Base-by-base conservation (phyloP, 2,888 invertebrate species). In the Chloroclystis v-ata region DNA sequence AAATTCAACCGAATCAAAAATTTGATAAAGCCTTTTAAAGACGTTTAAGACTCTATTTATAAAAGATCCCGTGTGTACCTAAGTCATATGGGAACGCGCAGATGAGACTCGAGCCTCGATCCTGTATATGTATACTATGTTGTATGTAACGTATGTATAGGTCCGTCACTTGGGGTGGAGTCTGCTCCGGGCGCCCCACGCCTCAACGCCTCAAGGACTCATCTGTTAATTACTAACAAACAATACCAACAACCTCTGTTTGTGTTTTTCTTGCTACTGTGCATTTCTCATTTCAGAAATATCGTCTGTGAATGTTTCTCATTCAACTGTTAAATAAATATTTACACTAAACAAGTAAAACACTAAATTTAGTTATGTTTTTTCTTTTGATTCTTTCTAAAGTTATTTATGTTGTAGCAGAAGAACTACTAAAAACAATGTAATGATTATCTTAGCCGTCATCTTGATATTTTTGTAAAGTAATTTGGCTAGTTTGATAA, bases 151-250 rank as follows among this genome's bases (percentile, higher is more conserved):
- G n/a, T 32, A 33, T 13, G 32, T 33, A 6, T 30, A 30, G 11
- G 28, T 11, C 12, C 29, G 12, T 30, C 33, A 6, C 10, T 20
- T 20, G 57, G 66, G 67, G 69, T 63, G 65, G 61, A 58, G 59
- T 52, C 56, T 65, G 71, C 75, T 67, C 59, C 54, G 59, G 73
- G 76, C 61, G 56, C 58, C 60, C 69, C 75, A 82, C 79, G 83
- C 78, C 72, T 76, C 72, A 69, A 78, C 84, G 78, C 84, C 75
- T 75, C 54, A 59, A 43, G 56, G 57, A 55, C 46, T 57, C 47
- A 50, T 56, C 56, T 54, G 50, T 48, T 52, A 49, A 52, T 49
- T 49, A 54, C 52, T 52, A 39, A 44, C 49, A 52, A 50, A 50
- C 50, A 50, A 35, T 20, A 35, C 35, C 11, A 35, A 35, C 35